A percentile compares a stretch with the other conserved stretches of the same genome.
These are phyloP conservation scores for Styela clava DNA, from an alignment of 23 tunicate species.

Conservation along the genomic window DNA sequence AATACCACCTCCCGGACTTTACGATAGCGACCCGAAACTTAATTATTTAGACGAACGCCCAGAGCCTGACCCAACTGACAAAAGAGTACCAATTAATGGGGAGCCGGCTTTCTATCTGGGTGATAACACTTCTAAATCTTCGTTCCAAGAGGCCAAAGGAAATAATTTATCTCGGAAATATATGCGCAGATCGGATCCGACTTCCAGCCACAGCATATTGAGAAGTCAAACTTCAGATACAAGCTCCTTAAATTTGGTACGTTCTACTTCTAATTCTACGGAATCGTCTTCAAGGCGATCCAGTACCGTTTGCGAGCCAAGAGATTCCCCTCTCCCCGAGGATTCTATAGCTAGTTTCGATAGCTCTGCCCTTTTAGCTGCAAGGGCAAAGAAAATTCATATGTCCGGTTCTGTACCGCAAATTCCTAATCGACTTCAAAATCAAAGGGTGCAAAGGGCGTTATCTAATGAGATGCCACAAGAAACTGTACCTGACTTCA, in stretches of 20 bases:
- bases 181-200: conserved; percentile 17
- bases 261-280: conserved; percentile 19
- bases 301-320: conserved; percentile 13
- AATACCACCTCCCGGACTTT: conserved; percentile 17
- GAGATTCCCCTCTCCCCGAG: conserved; percentile 16
- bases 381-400: not conserved
- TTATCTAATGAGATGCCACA: not conserved
- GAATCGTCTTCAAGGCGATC: conserved; percentile 5
- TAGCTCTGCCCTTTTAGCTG: not conserved
- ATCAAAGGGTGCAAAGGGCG: conserved; percentile 11
- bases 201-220: not conserved
- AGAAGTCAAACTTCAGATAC: conserved; percentile 1
- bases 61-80: not conserved
- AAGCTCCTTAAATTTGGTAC: not conserved
- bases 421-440: not conserved
- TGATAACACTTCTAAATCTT: not conserved
- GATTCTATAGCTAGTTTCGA: conserved; percentile 17
- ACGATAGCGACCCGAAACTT: conserved; percentile 3
- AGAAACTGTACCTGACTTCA: not conserved
- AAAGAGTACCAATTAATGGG: conserved; percentile 9
- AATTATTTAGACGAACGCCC: not conserved
- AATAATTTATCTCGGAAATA: not conserved
- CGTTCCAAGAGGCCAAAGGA: not conserved
- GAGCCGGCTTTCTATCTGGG: conserved; percentile 5
- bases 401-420: not conserved